Evolutionary conservation across 2,888 invertebrate genomes (phyloP), one percentile per base, ranked within the genome.

Genomic region (Zaprionus obscuricornis): DNA sequence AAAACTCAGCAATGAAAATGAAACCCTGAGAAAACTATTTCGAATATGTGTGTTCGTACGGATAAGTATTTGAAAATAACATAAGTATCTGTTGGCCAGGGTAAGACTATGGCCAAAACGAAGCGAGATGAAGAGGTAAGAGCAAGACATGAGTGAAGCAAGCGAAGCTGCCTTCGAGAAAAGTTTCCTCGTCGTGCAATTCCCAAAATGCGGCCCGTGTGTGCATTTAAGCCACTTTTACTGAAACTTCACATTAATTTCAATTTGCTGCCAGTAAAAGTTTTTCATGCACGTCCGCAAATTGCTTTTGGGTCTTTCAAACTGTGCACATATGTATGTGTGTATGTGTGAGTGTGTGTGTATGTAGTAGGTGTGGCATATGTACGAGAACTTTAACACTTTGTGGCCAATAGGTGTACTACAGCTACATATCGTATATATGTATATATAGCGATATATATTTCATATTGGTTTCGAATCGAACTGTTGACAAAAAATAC

Each of bases 181-280:
- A 60, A 73, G 42, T 73, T 73, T 70, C 34, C 34, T 24, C 67
- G 49, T 57, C 54, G 58, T 75, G 86, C 77, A 86, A 82, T 86
- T 84, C 78, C 85, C 78, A 71, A 84, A 86, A 86, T 87, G 86
- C 82, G 87, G 77, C 87, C 87, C 86, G 82, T 86, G 87, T 76
- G 86, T 82, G 85, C 87, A 82, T 78, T 84, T 85, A 84, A 85
- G 87, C 82, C 87, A 86, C 84, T 85, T 87, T 86, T 74, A 69
- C 77, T 85, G 75, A 71, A 87, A 84, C 82, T 86, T 85, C 82
- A 82, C 86, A 86, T 86, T 86, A 86, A 86, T 86, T 87, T 86
- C 86, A 86, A 86, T 86, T 86, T 86, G 84, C 82, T 86, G 73
- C 66, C 76, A 76, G 85, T 85, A 74, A 77, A 85, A 85, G 81